Percentiles rank a stretch among this genome's conserved stretches.
These are phyloP conservation scores for Styela clava DNA, from an alignment of 23 tunicate genomes.

Conservation along the genomic window DNA sequence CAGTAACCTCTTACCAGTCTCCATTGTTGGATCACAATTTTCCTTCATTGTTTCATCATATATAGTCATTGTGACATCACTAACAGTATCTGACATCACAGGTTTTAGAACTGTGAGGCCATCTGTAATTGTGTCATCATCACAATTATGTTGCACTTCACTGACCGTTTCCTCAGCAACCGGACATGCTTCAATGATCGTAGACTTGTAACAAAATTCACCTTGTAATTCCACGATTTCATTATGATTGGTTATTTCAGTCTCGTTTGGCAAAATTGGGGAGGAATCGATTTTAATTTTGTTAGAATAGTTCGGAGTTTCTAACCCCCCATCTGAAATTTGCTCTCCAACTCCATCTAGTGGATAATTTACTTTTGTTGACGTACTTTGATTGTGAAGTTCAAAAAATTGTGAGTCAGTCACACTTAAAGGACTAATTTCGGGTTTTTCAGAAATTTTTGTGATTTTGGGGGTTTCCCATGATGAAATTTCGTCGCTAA, in stretches of 20 bases:
- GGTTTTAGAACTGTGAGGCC: slow-evolving; percentile 10
- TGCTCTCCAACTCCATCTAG: not conserved
- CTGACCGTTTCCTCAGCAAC: not conserved
- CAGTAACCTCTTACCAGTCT: slow-evolving; percentile 26
- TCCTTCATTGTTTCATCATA: not conserved
- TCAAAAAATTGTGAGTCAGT: no score
- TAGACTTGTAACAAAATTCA: slow-evolving; percentile 4
- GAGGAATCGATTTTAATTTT: not conserved
- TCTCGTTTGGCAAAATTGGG: not conserved
- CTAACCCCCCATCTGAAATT: not conserved
- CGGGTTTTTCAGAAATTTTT: not conserved
- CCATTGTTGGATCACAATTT: slow-evolving; percentile 24
- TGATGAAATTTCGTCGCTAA: not conserved
- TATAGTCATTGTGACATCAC: slow-evolving; percentile 2
- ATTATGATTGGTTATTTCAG: not conserved
- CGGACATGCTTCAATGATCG: slow-evolving; percentile 11
- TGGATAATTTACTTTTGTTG: slow-evolving; percentile 10
- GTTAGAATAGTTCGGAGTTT: not conserved
- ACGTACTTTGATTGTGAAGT: slow-evolving; percentile 20
- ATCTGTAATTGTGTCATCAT: not conserved
- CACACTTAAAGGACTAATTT: slow-evolving; percentile 17
- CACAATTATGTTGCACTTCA: no score
- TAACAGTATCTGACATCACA: not conserved
- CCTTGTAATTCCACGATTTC: slow-evolving; percentile 16
- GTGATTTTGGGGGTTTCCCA: slow-evolving; percentile 3